Evolutionary conservation across 2,888 invertebrate species (phyloP), one percentile per base, ranked within the genome.

Genomic region (Seira ritae): DNA sequence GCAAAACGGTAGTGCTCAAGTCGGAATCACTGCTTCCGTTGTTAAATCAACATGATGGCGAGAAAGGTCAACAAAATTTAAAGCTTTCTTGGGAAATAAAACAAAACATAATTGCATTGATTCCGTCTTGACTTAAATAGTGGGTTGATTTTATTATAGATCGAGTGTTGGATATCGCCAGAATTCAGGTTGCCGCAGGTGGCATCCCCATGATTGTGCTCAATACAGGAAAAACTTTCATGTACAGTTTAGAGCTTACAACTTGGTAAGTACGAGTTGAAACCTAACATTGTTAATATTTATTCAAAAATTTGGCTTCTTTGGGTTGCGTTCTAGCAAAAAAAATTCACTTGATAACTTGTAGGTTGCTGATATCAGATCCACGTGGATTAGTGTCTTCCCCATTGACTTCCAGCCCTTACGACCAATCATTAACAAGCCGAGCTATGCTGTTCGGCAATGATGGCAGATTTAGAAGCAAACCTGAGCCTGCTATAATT

Each of bases 161-260:
- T 19, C 80, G 80, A 17, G 31, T 55, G 10, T 12, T 87, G 22
- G 87, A 87, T 31, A 77, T 87, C 46, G 66, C 81, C 22, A 74
- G 84, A 17, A 77, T 85, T 20, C 84, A 77, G 23, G 69, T 86
- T 17, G 82, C 81, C 15, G 67, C 82, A 85, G 94, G 95, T 85
- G 96, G 96, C 24, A 93, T 94, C 90, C 97, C 97, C 0, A 92
- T 97, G 90, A 92, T 98, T 86, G 94, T 95, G n/a, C 92, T 98
- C 46, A 95, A 94, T 42, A 96, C 95, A 90, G 96, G 96, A 23
- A 94, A 95, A 90, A 95, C 96, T 1, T 98, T 95, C 90, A 94
- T 96, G 80, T 98, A 95, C 90, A 95, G 95, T 88, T 92, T 93
- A 87, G 94, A 95, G 89, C 92, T 98, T 89, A 93, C 93, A 89